These are phyloP conservation scores for Clarias macrocephalus DNA, from an alignment of 2,113 vertebrate species.

Conservation along the genomic window DNA sequence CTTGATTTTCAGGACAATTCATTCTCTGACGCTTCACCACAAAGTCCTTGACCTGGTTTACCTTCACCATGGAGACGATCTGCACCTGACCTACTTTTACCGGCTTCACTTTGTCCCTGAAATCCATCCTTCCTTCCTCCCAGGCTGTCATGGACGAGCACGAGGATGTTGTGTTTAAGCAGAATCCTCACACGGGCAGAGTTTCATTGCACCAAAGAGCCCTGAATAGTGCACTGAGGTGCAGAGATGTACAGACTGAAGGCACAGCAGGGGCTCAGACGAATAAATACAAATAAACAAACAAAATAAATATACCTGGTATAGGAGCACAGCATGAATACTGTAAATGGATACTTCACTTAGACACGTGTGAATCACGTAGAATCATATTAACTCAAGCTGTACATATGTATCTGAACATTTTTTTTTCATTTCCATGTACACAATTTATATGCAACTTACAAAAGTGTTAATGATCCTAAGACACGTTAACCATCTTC, in stretches of 20 bases:
- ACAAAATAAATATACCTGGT: background rate
- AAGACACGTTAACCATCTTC: background rate
- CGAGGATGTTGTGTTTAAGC: background rate
- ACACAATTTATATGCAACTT: constrained; percentile 7
- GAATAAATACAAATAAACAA: background rate
- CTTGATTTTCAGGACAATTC: constrained; percentile 41
- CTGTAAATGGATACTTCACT: background rate
- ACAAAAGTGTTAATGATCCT: background rate
- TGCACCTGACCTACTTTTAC: background rate
- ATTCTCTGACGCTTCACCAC: constrained; percentile 1
- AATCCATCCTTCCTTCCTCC: background rate
- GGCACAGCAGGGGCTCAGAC: background rate
- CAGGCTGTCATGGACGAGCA: background rate
- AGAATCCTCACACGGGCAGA: background rate
- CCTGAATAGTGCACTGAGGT: background rate
- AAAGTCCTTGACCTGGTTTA: background rate
- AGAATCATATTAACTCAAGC: background rate
- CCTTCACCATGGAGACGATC: background rate
- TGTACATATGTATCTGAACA: background rate
- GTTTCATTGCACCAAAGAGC: background rate
- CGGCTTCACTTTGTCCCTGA: background rate
- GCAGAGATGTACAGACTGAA: background rate
- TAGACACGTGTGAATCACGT: background rate
- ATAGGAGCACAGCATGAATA: constrained; percentile 11
- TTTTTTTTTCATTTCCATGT: constrained; percentile 8